Percentiles rank a stretch among this genome's conserved stretches.
Evolutionary conservation across 64 coral and sea anemone genomes (phyloP).

Genomic region (Stylophora pistillata): DNA sequence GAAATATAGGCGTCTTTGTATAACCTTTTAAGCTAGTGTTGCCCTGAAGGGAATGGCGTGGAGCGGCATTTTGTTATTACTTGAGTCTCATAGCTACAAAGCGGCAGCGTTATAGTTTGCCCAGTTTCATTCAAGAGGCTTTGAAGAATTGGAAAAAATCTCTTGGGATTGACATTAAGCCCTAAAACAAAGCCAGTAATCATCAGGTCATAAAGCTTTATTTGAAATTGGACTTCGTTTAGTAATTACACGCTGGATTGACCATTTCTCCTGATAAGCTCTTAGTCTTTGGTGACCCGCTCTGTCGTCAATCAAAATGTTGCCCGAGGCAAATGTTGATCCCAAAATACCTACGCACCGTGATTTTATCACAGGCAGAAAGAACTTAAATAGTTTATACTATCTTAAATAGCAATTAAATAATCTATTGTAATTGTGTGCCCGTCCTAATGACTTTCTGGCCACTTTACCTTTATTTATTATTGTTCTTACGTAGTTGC

Average conservation of each 20-base stretch:
- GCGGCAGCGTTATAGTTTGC: neutral
- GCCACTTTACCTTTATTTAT: constrained; percentile 8
- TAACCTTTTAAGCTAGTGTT: neutral
- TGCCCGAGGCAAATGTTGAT: constrained; percentile 10
- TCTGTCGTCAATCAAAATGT: constrained; percentile 14
- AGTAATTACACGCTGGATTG: constrained; percentile 41
- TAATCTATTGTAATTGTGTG: constrained; percentile 21
- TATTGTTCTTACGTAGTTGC: neutral
- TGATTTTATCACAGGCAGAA: constrained; percentile 30
- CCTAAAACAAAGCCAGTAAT: constrained; percentile 12
- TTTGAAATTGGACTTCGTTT: constrained; percentile 30
- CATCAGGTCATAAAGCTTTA: neutral
- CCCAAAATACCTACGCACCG: neutral
- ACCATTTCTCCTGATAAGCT: constrained; percentile 16
- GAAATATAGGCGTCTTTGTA: neutral
- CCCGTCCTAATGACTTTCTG: constrained; percentile 11
- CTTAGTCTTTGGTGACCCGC: constrained; percentile 24
- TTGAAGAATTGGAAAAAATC: constrained; percentile 1
- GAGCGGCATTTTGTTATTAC: neutral
- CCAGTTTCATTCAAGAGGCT: neutral
- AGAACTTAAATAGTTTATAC: constrained; percentile 26
- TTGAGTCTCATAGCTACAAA: neutral
- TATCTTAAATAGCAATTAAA: constrained; percentile 54
- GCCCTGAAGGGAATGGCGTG: neutral
- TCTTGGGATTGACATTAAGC: constrained; percentile 12